Percentiles rank a stretch among this genome's conserved stretches.
Evolutionary conservation across 2,113 vertebrate species (phyloP).

Genomic region (Caranx ignobilis): DNA sequence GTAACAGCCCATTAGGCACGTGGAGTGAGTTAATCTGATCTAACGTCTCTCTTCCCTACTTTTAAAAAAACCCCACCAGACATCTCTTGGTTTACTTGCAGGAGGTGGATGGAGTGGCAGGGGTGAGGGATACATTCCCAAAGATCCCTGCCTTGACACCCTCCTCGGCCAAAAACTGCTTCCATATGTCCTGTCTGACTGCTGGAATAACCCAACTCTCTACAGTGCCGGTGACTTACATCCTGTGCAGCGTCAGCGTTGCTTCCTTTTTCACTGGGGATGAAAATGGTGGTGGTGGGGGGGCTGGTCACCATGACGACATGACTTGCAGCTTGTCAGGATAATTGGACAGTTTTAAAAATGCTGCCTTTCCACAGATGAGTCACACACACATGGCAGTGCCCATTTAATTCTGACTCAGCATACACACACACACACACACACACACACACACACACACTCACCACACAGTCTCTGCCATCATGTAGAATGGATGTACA

Average conservation of each 20-base stretch:
- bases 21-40: constrained; percentile 90
- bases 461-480: constrained; percentile 41
- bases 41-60: constrained; percentile 86
- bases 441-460: constrained; percentile 27
- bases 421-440: neutral
- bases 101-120: neutral
- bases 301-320: constrained; percentile 2
- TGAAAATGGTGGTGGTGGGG: neutral
- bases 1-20: constrained; percentile 93
- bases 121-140: constrained; percentile 6
- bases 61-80: constrained; percentile 78
- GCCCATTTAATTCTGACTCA: constrained; percentile 45
- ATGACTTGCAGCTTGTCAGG: constrained; percentile 42
- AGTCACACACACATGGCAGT: constrained; percentile 42
- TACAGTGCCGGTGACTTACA: constrained; percentile 18
- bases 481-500: constrained; percentile 47
- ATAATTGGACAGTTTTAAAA: constrained; percentile 63
- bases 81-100: constrained; percentile 24
- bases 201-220: constrained; percentile 24
- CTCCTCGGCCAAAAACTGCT: constrained; percentile 59
- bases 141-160: constrained; percentile 58
- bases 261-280: constrained; percentile 30
- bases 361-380: constrained; percentile 24
- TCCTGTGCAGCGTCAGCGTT: constrained; percentile 50
- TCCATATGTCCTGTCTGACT: constrained; percentile 61